Evolutionary conservation across 2,888 invertebrate genomes (phyloP), one percentile per base, ranked within the genome.

Genomic region (Thereva nobilitata): DNA sequence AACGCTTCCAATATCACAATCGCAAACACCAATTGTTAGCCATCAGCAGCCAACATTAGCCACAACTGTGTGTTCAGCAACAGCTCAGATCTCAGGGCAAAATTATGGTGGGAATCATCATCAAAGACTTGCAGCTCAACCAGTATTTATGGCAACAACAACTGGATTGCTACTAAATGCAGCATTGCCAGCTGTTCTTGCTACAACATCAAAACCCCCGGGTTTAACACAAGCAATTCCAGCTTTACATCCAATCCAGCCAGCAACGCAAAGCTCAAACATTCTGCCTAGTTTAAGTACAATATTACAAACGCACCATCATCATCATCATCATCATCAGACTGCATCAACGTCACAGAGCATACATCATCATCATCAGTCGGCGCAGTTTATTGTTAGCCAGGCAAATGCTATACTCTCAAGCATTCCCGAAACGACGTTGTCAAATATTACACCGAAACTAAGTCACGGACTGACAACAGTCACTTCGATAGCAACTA

Each of bases 81-180:
- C 23, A 4, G 42, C 42, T 0, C 7, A 7, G 9, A 57, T 44
- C 6, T 1, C 53, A 8, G 59, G 64, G 5, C 53, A 64, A 12
- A 56, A 63, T 12, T 66, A 64, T 49, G 35, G 23, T 12, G 47
- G 47, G 7, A 10, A 63, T n/a, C 47, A 44, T 2, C 56, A 40
- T 54, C 71, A 71, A 57, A 66, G 70, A 45, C 49, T 70, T 52
- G 41, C 71, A 10, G 66, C 75, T 50, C 80, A 80, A 68, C 78
- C 79, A 3, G 76, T 81, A 23, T 80, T 80, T 64, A 81, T 81
- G 80, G 77, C 80, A 53, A 80, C 80, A 37, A 77, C 80, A 2
- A 76, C 79, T 2, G 80, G 80, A 0, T 61, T 80, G 34, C 70
- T 80, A 67, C 69, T 80, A 5, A 80, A 79, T 66, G 78, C 80